A percentile compares a stretch with the other conserved stretches of the same genome.
These are phyloP conservation scores for Palloptera scutellata DNA, from an alignment of 2,888 invertebrate genomes.

Conservation along the genomic window DNA sequence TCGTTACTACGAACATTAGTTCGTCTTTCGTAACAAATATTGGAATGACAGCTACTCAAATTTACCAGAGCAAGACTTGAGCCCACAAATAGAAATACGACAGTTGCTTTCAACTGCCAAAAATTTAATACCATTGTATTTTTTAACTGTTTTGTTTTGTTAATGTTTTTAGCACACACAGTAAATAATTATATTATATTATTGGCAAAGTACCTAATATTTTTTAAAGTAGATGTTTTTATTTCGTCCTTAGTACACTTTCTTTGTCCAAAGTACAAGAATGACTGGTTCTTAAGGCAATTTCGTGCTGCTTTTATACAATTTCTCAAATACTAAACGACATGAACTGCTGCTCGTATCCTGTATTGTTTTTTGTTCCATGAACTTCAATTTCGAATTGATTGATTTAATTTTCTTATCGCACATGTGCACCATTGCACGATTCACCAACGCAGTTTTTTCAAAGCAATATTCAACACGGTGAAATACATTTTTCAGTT, in stretches of 20 bases:
- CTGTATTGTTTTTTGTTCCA: constrained; percentile 30
- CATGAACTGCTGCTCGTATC: no score
- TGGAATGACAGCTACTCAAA: constrained; percentile 29
- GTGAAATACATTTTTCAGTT: no score
- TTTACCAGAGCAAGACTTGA: constrained; percentile 40
- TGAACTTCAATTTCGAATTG: constrained; percentile 38
- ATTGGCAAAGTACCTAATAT: no score
- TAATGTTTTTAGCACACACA: background rate
- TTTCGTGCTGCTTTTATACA: constrained; percentile 38
- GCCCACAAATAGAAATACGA: constrained; percentile 41
- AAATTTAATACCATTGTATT: constrained; percentile 44
- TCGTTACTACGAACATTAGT: no score
- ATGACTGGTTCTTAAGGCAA: constrained; percentile 33
- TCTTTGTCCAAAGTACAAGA: background rate
- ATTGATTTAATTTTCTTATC: constrained; percentile 44
- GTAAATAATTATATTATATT: no score
- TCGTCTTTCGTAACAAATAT: no score
- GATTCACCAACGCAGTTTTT: constrained; percentile 3
- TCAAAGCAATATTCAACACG: no score
- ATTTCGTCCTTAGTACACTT: no score
- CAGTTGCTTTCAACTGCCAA: constrained; percentile 49
- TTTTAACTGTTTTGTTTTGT: constrained; percentile 15
- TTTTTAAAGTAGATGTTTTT: no score
- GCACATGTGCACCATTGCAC: constrained; percentile 41
- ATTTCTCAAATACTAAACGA: constrained; percentile 2